Evolutionary conservation across 2,113 vertebrate genomes (phyloP).

Genomic region (Hiodon alosoides): DNA sequence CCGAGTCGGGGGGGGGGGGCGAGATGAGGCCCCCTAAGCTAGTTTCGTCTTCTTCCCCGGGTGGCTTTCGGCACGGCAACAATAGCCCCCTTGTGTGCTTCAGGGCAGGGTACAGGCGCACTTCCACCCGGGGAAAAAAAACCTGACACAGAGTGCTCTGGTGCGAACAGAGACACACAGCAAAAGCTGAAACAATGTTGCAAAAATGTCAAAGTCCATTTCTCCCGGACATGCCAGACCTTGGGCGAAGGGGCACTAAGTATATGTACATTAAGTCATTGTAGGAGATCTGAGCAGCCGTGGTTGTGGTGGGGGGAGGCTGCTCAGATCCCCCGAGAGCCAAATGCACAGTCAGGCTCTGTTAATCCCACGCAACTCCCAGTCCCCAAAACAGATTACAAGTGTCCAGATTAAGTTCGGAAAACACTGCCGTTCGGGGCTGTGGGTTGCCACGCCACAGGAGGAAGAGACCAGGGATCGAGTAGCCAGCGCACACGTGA

Average conservation of each 20-base stretch:
- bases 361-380: too few species aligned
- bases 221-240: too few species aligned
- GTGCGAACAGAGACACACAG: not conserved
- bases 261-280: too few species aligned
- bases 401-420: not conserved
- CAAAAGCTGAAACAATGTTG: not conserved
- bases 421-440: not conserved
- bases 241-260: too few species aligned
- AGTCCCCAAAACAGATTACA: not conserved
- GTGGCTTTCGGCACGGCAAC: not conserved
- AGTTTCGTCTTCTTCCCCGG: constrained; percentile 4
- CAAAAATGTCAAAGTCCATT: not conserved
- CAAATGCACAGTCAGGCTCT: not conserved
- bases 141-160: not conserved
- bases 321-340: not conserved
- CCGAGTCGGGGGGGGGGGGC: constrained; percentile 32
- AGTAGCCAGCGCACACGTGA: not conserved
- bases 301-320: too few species aligned
- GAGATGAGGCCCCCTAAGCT: not conserved
- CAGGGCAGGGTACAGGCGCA: not conserved
- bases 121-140: constrained; percentile 5
- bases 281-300: too few species aligned
- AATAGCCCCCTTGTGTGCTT: constrained; percentile 8
- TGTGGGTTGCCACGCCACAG: not conserved
- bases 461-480: not conserved